A percentile compares a stretch with the other conserved stretches of the same genome.
These are phyloP conservation scores for Heloderma charlesbogerti DNA, from an alignment of 2,113 vertebrate species.

Conservation along the genomic window DNA sequence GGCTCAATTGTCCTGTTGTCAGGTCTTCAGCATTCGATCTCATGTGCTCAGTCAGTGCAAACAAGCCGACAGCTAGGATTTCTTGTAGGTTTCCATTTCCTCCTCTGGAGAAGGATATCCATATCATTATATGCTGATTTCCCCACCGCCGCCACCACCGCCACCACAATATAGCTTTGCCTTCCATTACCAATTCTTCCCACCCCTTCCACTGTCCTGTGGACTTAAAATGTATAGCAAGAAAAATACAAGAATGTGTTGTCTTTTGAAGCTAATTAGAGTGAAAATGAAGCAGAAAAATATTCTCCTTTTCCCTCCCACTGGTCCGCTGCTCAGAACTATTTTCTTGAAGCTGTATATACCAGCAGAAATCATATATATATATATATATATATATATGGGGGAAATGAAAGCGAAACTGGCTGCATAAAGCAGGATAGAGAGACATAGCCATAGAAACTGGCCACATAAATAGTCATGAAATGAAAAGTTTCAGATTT, in stretches of 20 bases:
- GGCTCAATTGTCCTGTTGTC: conserved; percentile 34
- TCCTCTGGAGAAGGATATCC: conserved; percentile 57
- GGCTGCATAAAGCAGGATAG: conserved; percentile 81
- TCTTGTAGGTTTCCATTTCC: conserved; percentile 46
- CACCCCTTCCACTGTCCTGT: background rate
- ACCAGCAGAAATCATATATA: conserved; percentile 74
- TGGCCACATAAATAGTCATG: conserved; percentile 95
- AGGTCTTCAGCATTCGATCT: conserved; percentile 46
- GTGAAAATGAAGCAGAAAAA: conserved; percentile 61
- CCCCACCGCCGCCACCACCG: conserved; percentile 9
- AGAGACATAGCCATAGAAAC: conserved; percentile 84
- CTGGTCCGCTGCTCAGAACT: conserved; percentile 35
- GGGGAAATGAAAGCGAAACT: conserved; percentile 83
- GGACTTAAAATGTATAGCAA: conserved; percentile 49
- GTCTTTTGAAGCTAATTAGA: conserved; percentile 64
- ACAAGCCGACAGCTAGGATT: conserved; percentile 35
- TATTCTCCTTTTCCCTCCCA: conserved; percentile 31
- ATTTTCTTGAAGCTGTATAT: conserved; percentile 64
- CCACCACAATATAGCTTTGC: conserved; percentile 33
- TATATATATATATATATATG: conserved; percentile 76
- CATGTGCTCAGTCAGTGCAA: conserved; percentile 41
- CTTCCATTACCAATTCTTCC: conserved; percentile 53
- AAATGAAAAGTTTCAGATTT: conserved; percentile 98
- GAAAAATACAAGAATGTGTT: conserved; percentile 54
- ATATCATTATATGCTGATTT: conserved; percentile 37